phyloP scores from a whole-genome alignment of 2,797 vertebrate species.

The Simalia tracyae region DNA sequence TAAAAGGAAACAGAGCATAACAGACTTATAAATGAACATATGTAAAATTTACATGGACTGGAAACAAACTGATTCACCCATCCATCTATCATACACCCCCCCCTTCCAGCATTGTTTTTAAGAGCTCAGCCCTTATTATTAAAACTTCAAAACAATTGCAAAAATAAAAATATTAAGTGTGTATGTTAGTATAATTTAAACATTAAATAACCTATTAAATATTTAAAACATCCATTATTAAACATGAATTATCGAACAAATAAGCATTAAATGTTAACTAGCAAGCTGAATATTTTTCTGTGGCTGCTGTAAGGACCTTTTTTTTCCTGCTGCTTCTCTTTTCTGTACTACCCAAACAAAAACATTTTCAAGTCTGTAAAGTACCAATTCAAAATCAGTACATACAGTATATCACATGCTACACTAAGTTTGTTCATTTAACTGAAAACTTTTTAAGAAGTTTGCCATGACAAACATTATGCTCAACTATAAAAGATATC shows the following conservation, averaged over 20 bases:
- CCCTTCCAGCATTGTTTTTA: background rate
- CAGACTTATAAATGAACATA: background rate
- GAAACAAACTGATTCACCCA: background rate
- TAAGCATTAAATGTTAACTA: slow-evolving; percentile 47
- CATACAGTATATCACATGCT: background rate
- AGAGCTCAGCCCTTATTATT: slow-evolving; percentile 5
- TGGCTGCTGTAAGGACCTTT: background rate
- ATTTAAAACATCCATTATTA: slow-evolving; percentile 41
- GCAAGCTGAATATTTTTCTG: slow-evolving; percentile 25
- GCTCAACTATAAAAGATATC: background rate
- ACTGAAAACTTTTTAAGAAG: background rate
- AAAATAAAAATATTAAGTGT: slow-evolving; percentile 23
- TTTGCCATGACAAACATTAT: background rate
- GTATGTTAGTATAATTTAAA: slow-evolving; percentile 17
- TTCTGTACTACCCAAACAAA: slow-evolving; percentile 1
- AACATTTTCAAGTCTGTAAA: background rate
- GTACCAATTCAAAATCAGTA: background rate
- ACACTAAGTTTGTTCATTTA: background rate
- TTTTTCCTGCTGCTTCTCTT: background rate
- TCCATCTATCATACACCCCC: background rate
- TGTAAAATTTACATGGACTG: background rate
- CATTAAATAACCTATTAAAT: slow-evolving; percentile 41
- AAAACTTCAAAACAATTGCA: slow-evolving; percentile 26
- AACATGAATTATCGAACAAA: slow-evolving; percentile 36
- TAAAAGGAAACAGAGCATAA: background rate